Evolutionary conservation across 2,888 invertebrate species (phyloP), one percentile per base, ranked within the genome.

Genomic region (Cheilosia urbana): DNA sequence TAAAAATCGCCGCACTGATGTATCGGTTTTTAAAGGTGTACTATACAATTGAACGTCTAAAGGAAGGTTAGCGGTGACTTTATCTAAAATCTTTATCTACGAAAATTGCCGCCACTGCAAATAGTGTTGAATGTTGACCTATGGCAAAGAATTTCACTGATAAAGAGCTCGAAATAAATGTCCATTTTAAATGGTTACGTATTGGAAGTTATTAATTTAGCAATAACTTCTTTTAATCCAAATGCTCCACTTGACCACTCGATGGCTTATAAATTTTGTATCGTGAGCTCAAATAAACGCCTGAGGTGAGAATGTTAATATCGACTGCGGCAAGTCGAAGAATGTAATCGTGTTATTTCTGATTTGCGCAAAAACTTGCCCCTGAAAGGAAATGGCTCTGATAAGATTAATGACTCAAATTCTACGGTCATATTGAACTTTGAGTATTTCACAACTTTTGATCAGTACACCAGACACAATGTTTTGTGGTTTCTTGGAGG

Each of bases 71-170:
- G 24, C 24, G 51, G 13, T 0, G 24, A 4, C 13, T 37, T 37
- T 13, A 4, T 37, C 4, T 9, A 1, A 3, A 37, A 11, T 13
- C 11, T 34, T 34, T 34, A 11, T 34, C 11, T 11, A 11, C 34
- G 2, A 34, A 34, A 17, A 19, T 2, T 17, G 6, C n/a, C 42
- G 42, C 42, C 2, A 19, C 27, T 13, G 37, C 5, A 34, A 49
- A 47, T n/a, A n/a, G n/a, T n/a, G n/a, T n/a, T n/a, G n/a, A n/a
- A 15, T 66, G 55, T 76, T 76, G 75, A 66, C 76, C 57, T 66
- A 58, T 76, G 58, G 58, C 42, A 58, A 51, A 76, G 53, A 51
- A 42, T 62, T 51, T 11, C 2, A 13, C 11, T 21, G 72, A 72
- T 72, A 72, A 42, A 4, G 15, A 11, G 1, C 30, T 27, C 19